phyloP scores from a whole-genome alignment of 2,888 invertebrate genomes.

The Caenorhabditis plicata region DNA sequence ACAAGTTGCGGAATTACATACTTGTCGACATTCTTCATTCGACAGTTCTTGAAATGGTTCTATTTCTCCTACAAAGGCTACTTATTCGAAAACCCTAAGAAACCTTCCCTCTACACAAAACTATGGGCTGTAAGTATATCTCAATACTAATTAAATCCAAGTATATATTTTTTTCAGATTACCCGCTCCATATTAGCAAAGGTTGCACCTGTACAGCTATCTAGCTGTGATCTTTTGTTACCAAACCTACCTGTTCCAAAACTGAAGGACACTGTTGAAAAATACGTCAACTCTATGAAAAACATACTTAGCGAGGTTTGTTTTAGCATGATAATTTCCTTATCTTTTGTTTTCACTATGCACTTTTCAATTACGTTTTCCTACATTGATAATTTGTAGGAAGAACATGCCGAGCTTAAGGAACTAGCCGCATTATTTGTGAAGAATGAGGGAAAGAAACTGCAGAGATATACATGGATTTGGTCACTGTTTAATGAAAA shows the following conservation, averaged over 20 bases:
- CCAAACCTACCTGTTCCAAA: conserved; percentile 53
- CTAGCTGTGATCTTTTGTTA: conserved; percentile 54
- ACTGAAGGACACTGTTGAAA: conserved; percentile 47
- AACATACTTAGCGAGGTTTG: conserved; percentile 24
- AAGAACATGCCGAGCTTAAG: conserved; percentile 40
- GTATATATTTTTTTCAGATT: conserved; percentile 26
- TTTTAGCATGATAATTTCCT: no score
- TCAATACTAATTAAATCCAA: neutral
- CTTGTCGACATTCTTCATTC: conserved; percentile 8
- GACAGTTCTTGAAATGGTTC: conserved; percentile 46
- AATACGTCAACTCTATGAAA: conserved; percentile 49
- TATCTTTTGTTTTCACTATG: no score
- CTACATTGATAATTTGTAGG: conserved; percentile 20
- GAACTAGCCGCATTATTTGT: conserved; percentile 43
- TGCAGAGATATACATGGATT: conserved; percentile 49
- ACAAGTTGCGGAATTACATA: neutral
- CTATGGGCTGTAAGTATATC: conserved; percentile 58
- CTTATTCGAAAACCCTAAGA: conserved; percentile 57
- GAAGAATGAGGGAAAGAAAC: conserved; percentile 47
- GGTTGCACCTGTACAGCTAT: conserved; percentile 41
- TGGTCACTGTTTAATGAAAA: conserved; percentile 50
- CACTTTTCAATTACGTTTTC: no score
- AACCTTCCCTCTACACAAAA: conserved; percentile 53
- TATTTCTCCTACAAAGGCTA: conserved; percentile 61
- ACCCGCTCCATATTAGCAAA: conserved; percentile 26